These are phyloP conservation scores for Rattus rattus DNA, from an alignment of 2,113 vertebrate species.

Conservation along the genomic window DNA sequence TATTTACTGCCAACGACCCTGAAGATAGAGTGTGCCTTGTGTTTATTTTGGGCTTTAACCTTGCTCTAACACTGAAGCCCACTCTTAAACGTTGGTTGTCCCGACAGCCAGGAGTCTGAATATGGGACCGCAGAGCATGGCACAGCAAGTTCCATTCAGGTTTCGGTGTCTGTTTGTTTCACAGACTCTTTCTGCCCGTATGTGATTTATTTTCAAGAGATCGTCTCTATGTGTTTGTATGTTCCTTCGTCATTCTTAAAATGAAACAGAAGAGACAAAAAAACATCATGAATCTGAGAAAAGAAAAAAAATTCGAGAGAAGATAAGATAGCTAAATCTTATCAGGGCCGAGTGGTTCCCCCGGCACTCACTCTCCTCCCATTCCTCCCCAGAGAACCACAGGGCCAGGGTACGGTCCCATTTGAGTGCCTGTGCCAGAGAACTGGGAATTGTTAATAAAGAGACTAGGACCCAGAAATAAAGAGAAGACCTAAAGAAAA, in stretches of 20 bases:
- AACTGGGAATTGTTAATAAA: not conserved
- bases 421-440: not conserved
- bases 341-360: not conserved
- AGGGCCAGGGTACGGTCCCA: not conserved
- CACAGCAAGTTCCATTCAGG: not conserved
- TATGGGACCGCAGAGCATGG: not conserved
- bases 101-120: not conserved
- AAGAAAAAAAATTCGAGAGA: not conserved
- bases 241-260: not conserved
- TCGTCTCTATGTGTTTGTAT: not conserved
- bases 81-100: no score
- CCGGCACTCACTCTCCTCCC: no score
- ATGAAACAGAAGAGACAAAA: not conserved
- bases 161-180: not conserved
- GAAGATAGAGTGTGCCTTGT: not conserved
- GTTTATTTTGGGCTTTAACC: not conserved
- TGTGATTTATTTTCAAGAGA: not conserved
- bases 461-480: not conserved
- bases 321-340: not conserved
- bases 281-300: not conserved
- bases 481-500: not conserved
- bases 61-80: not conserved
- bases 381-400: not conserved
- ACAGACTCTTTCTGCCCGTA: not conserved
- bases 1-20: not conserved